phyloP scores from a whole-genome alignment of 1,140 invertebrate species.

The Drosophila lini region DNA sequence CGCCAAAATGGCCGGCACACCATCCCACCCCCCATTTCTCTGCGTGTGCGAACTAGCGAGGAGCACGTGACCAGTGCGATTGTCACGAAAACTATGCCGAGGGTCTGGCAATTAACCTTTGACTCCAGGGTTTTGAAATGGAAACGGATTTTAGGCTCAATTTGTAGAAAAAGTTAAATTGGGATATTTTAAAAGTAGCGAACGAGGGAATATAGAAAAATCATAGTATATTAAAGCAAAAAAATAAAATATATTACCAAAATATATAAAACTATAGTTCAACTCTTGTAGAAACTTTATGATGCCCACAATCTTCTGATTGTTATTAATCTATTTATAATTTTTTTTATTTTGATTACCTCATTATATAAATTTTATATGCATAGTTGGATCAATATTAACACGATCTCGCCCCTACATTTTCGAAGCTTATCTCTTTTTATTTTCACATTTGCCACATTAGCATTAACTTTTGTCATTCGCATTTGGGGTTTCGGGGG shows the following conservation, averaged over 20 bases:
- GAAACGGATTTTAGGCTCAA: neutral
- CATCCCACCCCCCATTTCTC: constrained; percentile 15
- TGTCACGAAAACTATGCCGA: constrained; percentile 31
- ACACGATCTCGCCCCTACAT: constrained; percentile 26
- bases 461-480: constrained; percentile 71
- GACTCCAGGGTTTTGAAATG: constrained; percentile 9
- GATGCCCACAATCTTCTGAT: neutral
- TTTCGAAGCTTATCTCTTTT: neutral
- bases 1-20: constrained; percentile 61
- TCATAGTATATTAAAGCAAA: neutral
- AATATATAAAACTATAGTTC: neutral
- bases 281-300: neutral
- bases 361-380: too few species aligned
- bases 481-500: constrained; percentile 42
- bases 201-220: neutral
- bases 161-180: neutral
- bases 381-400: neutral
- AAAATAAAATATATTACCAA: too few species aligned
- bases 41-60: constrained; percentile 54
- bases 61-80: constrained; percentile 54
- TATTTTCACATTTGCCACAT: constrained; percentile 30
- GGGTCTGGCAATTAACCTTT: constrained; percentile 52
- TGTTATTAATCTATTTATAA: too few species aligned
- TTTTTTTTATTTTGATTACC: too few species aligned
- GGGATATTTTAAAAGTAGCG: neutral